A percentile compares a stretch with the other conserved stretches of the same genome.
These are phyloP conservation scores for Saccopteryx leptura DNA, from an alignment of 2,113 vertebrate species.

Conservation along the genomic window DNA sequence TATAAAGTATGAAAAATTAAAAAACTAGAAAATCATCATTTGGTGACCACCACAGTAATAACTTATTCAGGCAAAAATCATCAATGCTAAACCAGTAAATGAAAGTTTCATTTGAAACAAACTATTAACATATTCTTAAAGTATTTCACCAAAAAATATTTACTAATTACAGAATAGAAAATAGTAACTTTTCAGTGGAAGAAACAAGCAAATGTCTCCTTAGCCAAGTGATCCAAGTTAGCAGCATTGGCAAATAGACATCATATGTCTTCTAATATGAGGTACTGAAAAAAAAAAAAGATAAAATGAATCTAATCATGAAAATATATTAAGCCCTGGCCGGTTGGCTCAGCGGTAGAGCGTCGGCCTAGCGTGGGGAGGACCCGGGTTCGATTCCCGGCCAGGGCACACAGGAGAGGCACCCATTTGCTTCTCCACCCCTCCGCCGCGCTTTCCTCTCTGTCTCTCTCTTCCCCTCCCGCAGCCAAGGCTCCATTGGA, in stretches of 20 bases:
- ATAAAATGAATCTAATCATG: not conserved
- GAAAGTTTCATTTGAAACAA: constrained; percentile 1
- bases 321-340: not conserved
- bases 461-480: too few relatives aligned
- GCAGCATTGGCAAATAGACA: not conserved
- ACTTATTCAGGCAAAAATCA: not conserved
- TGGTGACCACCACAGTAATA: not conserved
- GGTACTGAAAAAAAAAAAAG: not conserved
- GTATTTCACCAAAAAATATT: not conserved
- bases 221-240: not conserved
- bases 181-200: not conserved
- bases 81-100: not conserved
- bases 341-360: too few relatives aligned
- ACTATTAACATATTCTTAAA: not conserved
- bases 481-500: too few relatives aligned
- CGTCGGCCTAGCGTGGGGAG: too few relatives aligned
- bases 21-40: not conserved
- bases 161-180: not conserved
- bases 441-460: too few relatives aligned
- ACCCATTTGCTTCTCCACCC: too few relatives aligned
- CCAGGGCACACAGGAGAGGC: too few relatives aligned
- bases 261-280: not conserved
- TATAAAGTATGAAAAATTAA: too few relatives aligned
- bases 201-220: not conserved
- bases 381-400: too few relatives aligned